phyloP scores from a whole-genome alignment of 92 coral and sea anemone genomes.

The Porites rus region DNA sequence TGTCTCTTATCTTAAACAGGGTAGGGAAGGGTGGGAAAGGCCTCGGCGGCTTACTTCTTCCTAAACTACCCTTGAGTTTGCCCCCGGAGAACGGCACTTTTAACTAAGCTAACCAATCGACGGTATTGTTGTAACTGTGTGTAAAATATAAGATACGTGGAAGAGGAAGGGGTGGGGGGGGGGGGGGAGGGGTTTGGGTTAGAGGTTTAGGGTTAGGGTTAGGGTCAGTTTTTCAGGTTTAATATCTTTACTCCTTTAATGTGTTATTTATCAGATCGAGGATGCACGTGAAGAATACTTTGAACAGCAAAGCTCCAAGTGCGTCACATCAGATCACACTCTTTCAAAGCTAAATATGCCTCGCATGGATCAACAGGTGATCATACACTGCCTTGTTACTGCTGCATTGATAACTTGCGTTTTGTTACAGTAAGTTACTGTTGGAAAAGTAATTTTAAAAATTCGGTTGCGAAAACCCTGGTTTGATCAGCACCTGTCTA shows the following conservation, averaged over 20 bases:
- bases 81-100: no score
- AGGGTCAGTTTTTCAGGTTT: neutral
- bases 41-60: no score
- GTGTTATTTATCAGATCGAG: conserved; percentile 14
- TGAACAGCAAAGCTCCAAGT: conserved; percentile 82
- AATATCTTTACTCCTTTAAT: neutral
- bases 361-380: conserved; percentile 92
- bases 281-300: conserved; percentile 80
- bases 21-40: no score
- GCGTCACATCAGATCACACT: conserved; percentile 92
- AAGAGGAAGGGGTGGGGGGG: no score
- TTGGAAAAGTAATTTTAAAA: no score
- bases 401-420: neutral
- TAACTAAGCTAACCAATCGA: no score
- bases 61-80: no score
- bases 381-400: neutral
- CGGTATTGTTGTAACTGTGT: no score
- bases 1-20: no score
- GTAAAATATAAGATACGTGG: no score
- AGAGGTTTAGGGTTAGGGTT: no score
- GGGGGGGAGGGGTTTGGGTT: no score
- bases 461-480: neutral
- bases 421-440: neutral
- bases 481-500: neutral
- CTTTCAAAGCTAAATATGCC: conserved; percentile 86